Conservation (phyloP, 2,888 invertebrate species). For the Rotaria socialis region DNA sequence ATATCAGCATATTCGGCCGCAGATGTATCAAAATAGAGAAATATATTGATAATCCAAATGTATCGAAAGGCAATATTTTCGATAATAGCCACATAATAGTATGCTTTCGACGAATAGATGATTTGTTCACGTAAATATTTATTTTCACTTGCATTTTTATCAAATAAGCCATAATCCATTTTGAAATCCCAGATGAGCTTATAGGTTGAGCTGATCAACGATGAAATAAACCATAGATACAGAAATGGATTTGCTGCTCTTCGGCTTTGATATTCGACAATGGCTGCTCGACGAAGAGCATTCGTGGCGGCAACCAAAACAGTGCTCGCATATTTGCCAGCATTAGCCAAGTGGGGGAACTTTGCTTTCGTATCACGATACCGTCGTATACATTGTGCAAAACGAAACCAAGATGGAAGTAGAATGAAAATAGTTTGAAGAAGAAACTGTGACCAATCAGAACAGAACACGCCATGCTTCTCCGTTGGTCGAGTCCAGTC, state of each 20-base stretch:
- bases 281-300: slow-evolving; percentile 29
- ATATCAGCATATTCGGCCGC: slow-evolving; percentile 41
- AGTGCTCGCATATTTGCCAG: slow-evolving; percentile 85
- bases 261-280: not conserved
- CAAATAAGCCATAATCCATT: slow-evolving; percentile 97
- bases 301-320: slow-evolving; percentile 65
- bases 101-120: slow-evolving; percentile 55
- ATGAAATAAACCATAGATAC: slow-evolving; percentile 39
- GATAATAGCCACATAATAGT: slow-evolving; percentile 90
- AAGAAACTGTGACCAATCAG: slow-evolving; percentile 13
- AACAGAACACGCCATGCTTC: not conserved
- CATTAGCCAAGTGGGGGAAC: slow-evolving; percentile 70
- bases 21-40: slow-evolving; percentile 2
- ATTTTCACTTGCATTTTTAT: slow-evolving; percentile 63
- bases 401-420: slow-evolving; percentile 87
- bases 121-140: slow-evolving; percentile 44
- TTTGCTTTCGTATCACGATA: slow-evolving; percentile 41
- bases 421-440: not conserved
- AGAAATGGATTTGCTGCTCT: slow-evolving; percentile 41
- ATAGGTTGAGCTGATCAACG: slow-evolving; percentile 79
- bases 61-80: slow-evolving; percentile 89
- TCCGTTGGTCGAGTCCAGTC: slow-evolving; percentile 52
- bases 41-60: slow-evolving; percentile 69
- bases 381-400: slow-evolving; percentile 69
- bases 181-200: slow-evolving; percentile 96